Percentiles rank a stretch among this genome's conserved stretches.
Evolutionary conservation across 2,888 invertebrate species (phyloP).

Genomic region (Tenthredo livida): DNA sequence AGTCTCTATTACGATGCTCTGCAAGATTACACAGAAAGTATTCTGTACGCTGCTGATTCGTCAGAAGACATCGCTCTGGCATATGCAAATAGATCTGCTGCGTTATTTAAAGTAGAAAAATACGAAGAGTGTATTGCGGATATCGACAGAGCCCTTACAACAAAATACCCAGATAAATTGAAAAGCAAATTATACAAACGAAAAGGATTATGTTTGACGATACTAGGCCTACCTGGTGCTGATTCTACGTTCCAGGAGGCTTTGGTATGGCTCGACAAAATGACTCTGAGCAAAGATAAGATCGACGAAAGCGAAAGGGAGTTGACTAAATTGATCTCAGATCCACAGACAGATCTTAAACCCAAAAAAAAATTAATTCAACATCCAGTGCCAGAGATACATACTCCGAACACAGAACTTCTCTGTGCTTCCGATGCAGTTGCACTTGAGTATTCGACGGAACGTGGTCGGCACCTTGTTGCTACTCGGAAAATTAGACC

Average conservation of each 20-base stretch:
- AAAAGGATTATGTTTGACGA: slow-evolving; percentile 79
- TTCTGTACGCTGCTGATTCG: slow-evolving; percentile 82
- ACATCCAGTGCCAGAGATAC: slow-evolving; percentile 52
- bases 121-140: slow-evolving; percentile 85
- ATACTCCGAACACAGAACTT: slow-evolving; percentile 77
- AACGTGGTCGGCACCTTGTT: slow-evolving; percentile 86
- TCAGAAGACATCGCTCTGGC: slow-evolving; percentile 84
- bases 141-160: slow-evolving; percentile 82
- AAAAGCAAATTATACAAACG: slow-evolving; percentile 82
- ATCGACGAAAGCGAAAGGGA: slow-evolving; percentile 56
- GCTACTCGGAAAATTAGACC: slow-evolving; percentile 85
- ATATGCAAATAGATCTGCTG: slow-evolving; percentile 89
- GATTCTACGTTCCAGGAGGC: slow-evolving; percentile 61
- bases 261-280: slow-evolving; percentile 62
- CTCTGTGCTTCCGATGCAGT: slow-evolving; percentile 84
- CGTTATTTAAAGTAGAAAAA: slow-evolving; percentile 83
- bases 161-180: slow-evolving; percentile 83
- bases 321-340: slow-evolving; percentile 49
- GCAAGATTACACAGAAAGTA: slow-evolving; percentile 83
- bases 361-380: no score
- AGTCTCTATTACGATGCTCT: slow-evolving; percentile 68
- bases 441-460: slow-evolving; percentile 80
- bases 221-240: slow-evolving; percentile 61
- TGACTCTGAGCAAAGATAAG: slow-evolving; percentile 53
- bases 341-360: not conserved